Conservation (phyloP, 2,113 vertebrate species). For the Verasper variegatus region DNA sequence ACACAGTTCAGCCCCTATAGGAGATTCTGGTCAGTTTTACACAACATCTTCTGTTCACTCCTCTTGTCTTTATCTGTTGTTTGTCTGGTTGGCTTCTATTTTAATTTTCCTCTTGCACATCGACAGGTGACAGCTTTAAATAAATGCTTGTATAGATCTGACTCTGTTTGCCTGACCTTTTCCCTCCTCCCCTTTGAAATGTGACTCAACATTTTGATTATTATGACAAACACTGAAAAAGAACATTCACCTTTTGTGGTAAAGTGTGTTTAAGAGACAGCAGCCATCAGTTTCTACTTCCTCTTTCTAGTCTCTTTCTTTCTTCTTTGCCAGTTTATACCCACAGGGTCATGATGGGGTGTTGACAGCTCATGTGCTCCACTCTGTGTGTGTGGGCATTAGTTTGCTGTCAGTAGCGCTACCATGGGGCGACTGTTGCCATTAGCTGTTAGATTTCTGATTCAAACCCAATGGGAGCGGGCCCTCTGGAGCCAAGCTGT, state of each 20-base stretch:
- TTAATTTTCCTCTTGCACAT: too few relatives aligned
- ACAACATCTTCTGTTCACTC: too few relatives aligned
- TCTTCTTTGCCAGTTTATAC: slow-evolving; percentile 40
- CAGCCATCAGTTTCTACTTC: slow-evolving; percentile 41
- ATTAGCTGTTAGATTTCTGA: slow-evolving; percentile 74
- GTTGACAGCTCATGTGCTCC: slow-evolving; percentile 67
- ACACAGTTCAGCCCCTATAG: too few relatives aligned
- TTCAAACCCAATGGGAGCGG: slow-evolving; percentile 68
- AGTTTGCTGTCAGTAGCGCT: slow-evolving; percentile 64
- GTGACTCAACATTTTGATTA: slow-evolving; percentile 35
- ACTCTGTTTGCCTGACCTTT: neutral
- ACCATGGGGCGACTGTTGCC: slow-evolving; percentile 62
- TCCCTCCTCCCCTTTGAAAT: slow-evolving; percentile 8
- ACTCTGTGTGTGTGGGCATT: slow-evolving; percentile 65
- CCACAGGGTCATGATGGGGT: slow-evolving; percentile 62
- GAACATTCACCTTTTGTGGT: slow-evolving; percentile 12
- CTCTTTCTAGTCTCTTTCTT: slow-evolving; percentile 2
- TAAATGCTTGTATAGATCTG: neutral
- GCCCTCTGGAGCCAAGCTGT: slow-evolving; percentile 57
- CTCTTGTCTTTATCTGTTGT: too few relatives aligned
- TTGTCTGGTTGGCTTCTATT: too few relatives aligned
- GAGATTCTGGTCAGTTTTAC: too few relatives aligned
- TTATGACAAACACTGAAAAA: slow-evolving; percentile 23
- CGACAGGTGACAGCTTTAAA: neutral
- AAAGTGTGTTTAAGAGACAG: slow-evolving; percentile 48